Conservation (phyloP, 2,888 invertebrate species). For the Ophion slaviceki region DNA sequence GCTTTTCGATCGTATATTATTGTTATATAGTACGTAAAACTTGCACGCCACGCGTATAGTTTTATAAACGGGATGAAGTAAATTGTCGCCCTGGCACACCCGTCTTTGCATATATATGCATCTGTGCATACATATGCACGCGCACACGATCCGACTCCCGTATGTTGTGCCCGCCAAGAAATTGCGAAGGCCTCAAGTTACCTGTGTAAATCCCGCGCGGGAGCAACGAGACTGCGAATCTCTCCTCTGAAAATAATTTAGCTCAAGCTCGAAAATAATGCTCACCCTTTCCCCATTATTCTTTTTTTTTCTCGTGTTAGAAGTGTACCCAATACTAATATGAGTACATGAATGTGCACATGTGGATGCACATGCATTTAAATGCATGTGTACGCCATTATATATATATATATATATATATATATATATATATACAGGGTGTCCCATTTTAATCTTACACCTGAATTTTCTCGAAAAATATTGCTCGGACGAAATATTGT, state of each 20-base stretch:
- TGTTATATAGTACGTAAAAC: slow-evolving; percentile 33
- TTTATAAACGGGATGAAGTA: slow-evolving; percentile 49
- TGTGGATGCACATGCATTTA: neutral
- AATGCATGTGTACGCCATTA: no score
- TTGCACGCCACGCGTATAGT: slow-evolving; percentile 24
- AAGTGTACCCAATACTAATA: neutral
- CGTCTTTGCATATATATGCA: slow-evolving; percentile 47
- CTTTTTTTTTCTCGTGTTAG: neutral
- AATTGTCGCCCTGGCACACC: slow-evolving; percentile 58
- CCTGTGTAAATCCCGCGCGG: neutral
- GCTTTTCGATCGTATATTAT: slow-evolving; percentile 53
- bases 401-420: no score
- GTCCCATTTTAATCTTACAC: no score
- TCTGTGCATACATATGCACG: neutral
- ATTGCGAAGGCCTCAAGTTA: slow-evolving; percentile 42
- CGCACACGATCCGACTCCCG: neutral
- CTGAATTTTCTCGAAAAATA: no score
- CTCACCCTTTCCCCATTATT: slow-evolving; percentile 14
- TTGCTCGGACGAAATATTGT: no score
- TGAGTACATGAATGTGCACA: neutral
- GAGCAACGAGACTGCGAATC: slow-evolving; percentile 15
- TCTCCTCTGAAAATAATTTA: slow-evolving; percentile 54
- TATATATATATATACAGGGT: no score
- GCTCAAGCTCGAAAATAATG: slow-evolving; percentile 43
- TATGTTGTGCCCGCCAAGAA: slow-evolving; percentile 17